Conservation (phyloP, 2,888 invertebrate species). For the Linyphia triangularis region DNA sequence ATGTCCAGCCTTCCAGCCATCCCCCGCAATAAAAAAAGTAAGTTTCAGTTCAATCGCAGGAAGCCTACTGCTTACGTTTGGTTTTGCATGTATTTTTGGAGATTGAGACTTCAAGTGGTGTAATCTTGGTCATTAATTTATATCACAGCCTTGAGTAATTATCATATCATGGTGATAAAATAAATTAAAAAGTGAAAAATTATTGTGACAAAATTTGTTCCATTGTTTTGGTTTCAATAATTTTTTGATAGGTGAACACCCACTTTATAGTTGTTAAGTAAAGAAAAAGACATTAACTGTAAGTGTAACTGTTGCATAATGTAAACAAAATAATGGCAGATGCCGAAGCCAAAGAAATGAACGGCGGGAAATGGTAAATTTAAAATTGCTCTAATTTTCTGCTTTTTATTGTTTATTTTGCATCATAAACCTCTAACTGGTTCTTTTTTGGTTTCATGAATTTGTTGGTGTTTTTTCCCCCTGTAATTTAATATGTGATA, state of each 20-base stretch:
- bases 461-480: too few relatives aligned
- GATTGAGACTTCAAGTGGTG: conserved; percentile 6
- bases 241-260: neutral
- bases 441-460: too few relatives aligned
- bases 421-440: too few relatives aligned
- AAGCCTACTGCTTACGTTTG: conserved; percentile 70
- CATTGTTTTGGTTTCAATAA: neutral
- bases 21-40: conserved; percentile 61
- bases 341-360: conserved; percentile 28
- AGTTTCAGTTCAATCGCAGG: conserved; percentile 38
- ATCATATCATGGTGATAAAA: neutral
- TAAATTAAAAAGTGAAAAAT: neutral
- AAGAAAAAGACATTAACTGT: conserved; percentile 23
- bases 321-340: conserved; percentile 52
- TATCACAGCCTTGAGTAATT: neutral
- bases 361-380: conserved; percentile 58
- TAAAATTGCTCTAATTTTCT: conserved; percentile 5
- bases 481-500: too few relatives aligned
- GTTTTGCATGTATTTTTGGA: conserved; percentile 24
- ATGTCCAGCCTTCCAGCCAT: neutral
- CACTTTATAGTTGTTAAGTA: neutral
- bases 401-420: too few relatives aligned
- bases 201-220: neutral
- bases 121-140: neutral
- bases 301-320: conserved; percentile 32